Percentiles rank a stretch among this genome's conserved stretches.
Conservation (phyloP, 2,113 vertebrate species). For the Mustela nigripes region DNA sequence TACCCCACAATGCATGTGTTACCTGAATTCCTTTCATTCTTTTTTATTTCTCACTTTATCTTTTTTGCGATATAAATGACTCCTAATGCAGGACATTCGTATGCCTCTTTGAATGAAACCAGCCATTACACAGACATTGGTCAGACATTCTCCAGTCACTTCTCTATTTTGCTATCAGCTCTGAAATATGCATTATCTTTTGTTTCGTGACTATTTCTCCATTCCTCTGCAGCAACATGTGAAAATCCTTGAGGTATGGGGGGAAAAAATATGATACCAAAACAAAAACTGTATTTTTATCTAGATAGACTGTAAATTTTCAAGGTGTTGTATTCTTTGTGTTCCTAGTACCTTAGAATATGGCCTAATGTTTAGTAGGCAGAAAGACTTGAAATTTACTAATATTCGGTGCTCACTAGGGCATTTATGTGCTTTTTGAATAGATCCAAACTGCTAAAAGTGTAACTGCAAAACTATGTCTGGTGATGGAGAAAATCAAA, state of each 20-base stretch:
- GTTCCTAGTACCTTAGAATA: not conserved
- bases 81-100: not conserved
- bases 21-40: not conserved
- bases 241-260: not conserved
- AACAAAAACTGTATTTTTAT: conserved; percentile 33
- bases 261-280: not conserved
- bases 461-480: not conserved
- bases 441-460: not conserved
- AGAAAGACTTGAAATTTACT: too few relatives aligned
- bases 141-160: not conserved
- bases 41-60: conserved; percentile 10
- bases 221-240: not conserved
- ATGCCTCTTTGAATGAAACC: not conserved
- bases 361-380: not conserved
- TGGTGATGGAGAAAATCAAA: not conserved
- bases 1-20: not conserved
- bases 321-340: conserved; percentile 27
- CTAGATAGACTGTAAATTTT: not conserved
- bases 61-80: not conserved
- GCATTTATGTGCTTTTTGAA: not conserved
- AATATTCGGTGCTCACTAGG: not conserved
- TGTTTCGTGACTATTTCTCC: conserved; percentile 20
- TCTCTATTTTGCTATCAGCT: not conserved
- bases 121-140: not conserved
- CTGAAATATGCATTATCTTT: not conserved